A percentile compares a stretch with the other conserved stretches of the same genome.
Evolutionary conservation across 2,888 invertebrate genomes (phyloP).

Genomic region (Cryptops parisi): DNA sequence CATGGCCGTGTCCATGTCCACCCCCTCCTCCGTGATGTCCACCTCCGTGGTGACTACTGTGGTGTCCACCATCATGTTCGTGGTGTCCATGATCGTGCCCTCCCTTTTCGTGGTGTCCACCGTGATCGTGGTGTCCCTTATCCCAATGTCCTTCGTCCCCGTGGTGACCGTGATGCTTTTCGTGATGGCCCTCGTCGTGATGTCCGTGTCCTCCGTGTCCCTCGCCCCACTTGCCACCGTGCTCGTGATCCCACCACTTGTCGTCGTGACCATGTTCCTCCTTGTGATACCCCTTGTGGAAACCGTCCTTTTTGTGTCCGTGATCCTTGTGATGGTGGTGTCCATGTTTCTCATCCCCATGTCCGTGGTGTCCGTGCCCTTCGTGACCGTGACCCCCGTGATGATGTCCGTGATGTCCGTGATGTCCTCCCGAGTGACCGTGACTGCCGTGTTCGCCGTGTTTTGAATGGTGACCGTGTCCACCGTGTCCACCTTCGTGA

Average conservation of each 20-base stretch:
- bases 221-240: conserved; percentile 15
- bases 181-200: conserved; percentile 17
- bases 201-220: conserved; percentile 14
- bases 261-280: conserved; percentile 43
- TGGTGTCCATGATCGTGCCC: conserved; percentile 8
- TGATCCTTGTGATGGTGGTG: conserved; percentile 56
- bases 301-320: conserved; percentile 63
- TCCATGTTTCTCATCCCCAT: conserved; percentile 32
- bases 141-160: conserved; percentile 10
- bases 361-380: conserved; percentile 41
- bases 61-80: conserved; percentile 6
- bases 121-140: conserved; percentile 12
- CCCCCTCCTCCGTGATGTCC: too few species aligned
- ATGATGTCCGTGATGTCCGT: conserved; percentile 26
- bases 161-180: conserved; percentile 14
- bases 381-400: not conserved
- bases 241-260: conserved; percentile 31
- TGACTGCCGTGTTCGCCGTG: conserved; percentile 42
- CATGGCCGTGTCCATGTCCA: too few species aligned
- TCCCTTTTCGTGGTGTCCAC: conserved; percentile 15
- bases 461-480: conserved; percentile 41
- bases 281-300: conserved; percentile 39
- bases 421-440: conserved; percentile 36
- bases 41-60: not conserved
- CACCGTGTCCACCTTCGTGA: too few species aligned